Evolutionary conservation across 2,888 invertebrate species (phyloP), one percentile per base, ranked within the genome.

Genomic region (Apamea crenata): DNA sequence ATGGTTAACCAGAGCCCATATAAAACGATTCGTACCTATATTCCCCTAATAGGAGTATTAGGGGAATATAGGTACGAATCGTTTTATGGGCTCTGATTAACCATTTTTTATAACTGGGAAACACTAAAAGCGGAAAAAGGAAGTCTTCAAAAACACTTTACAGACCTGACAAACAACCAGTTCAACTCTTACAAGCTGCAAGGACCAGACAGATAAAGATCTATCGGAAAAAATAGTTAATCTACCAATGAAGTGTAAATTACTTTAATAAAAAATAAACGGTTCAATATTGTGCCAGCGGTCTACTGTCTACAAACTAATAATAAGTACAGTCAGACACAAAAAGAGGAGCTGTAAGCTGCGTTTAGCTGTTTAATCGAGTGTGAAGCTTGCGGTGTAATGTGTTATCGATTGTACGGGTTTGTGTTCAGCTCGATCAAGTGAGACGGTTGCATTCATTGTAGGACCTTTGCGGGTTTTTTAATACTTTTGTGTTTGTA

Each of bases 311-410:
- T 32, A 76, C 61, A 72, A 72, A 76, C 81, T 86, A 87, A 78
- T 81, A 81, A 73, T 81, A 77, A 74, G 76, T 70, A 81, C 81
- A 88, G 83, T 81, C 86, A 85, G 86, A 82, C 81, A 81, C 81
- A 88, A 87, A 88, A 88, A 70, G 86, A 88, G 70, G 74, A 83
- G 65, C 66, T 59, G 67, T 77, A 87, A 84, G 84, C 78, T 75
- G 68, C 73, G 85, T 89, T 81, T 85, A 86, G 88, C 80, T 86
- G 87, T 86, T 89, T 74, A 91, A 90, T 89, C 88, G 90, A 86
- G 85, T 89, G 90, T 90, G 80, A 91, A 83, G 83, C 82, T 83
- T 81, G 87, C 83, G 88, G 88, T 85, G 80, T 84, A 82, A 83
- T 84, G 90, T 89, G 86, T 83, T 85, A 82, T 80, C 84, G 83